Evolutionary conservation across 2,888 invertebrate genomes (phyloP).

Genomic region (Clunio marinus): DNA sequence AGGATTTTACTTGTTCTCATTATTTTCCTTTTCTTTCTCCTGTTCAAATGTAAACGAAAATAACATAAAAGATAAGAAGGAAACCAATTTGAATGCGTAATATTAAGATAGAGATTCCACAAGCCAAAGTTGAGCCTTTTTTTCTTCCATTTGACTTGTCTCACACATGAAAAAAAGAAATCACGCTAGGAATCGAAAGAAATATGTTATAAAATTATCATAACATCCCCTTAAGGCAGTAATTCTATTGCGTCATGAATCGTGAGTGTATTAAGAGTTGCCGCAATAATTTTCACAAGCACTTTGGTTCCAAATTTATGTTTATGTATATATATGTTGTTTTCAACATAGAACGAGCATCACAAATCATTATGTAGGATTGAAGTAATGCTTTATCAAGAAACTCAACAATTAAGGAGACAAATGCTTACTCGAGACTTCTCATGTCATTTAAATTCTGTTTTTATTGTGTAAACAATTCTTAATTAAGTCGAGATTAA

Average conservation of each 20-base stretch:
- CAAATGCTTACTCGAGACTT: too few relatives aligned
- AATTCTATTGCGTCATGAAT: background rate
- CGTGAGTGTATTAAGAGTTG: background rate
- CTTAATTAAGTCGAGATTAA: too few relatives aligned
- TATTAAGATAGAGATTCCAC: background rate
- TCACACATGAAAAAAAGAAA: background rate
- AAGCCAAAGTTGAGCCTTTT: background rate
- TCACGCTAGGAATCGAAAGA: background rate
- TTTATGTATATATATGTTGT: too few relatives aligned
- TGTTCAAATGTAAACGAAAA: background rate
- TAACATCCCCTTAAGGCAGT: background rate
- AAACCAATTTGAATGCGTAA: background rate
- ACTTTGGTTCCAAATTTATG: too few relatives aligned
- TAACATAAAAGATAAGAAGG: background rate
- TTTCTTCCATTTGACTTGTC: background rate
- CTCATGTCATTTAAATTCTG: too few relatives aligned
- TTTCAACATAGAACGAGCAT: too few relatives aligned
- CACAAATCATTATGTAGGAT: too few relatives aligned
- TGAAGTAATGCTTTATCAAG: too few relatives aligned
- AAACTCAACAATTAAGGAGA: too few relatives aligned
- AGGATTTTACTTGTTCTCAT: background rate
- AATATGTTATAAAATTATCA: background rate
- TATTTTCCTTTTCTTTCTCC: too few relatives aligned
- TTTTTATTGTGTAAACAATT: too few relatives aligned
- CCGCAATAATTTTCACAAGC: background rate